These are phyloP conservation scores for Menidia menidia DNA, from an alignment of 2,797 vertebrate genomes.

Conservation along the genomic window DNA sequence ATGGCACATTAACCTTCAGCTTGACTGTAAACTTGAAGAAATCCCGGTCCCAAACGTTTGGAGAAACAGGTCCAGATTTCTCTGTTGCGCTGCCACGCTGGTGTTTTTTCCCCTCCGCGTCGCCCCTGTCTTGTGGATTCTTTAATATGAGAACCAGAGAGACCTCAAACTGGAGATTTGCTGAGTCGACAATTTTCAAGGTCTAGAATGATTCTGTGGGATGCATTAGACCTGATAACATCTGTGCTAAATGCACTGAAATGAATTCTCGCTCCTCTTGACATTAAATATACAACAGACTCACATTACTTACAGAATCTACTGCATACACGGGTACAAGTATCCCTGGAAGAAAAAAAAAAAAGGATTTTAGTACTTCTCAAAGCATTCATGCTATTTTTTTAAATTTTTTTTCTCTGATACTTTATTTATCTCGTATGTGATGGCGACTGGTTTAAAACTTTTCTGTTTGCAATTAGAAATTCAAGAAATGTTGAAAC, in stretches of 20 bases:
- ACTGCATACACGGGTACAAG: not conserved
- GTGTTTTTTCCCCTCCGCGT: constrained; percentile 1
- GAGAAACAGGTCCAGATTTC: constrained; percentile 9
- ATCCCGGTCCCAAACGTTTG: not conserved
- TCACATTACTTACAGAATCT: not conserved
- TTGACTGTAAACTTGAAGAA: too few species aligned
- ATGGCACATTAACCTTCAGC: not conserved
- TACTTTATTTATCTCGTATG: constrained; percentile 1
- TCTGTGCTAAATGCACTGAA: not conserved
- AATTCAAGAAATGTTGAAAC: not conserved
- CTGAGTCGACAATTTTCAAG: constrained; percentile 30
- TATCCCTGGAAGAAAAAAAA: not conserved
- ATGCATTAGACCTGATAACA: constrained; percentile 12
- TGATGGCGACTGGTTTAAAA: not conserved
- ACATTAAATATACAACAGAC: not conserved
- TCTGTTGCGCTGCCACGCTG: not conserved
- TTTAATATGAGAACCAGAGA: constrained; percentile 12
- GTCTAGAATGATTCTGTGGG: constrained; percentile 18
- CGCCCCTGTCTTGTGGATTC: constrained; percentile 4
- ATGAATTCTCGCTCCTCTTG: not conserved
- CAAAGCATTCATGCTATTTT: not conserved
- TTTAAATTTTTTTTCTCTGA: not conserved
- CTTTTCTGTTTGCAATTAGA: not conserved
- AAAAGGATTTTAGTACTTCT: not conserved
- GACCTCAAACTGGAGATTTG: constrained; percentile 10